Conservation (phyloP, 2,888 invertebrate species). For the Clusia tigrina region DNA sequence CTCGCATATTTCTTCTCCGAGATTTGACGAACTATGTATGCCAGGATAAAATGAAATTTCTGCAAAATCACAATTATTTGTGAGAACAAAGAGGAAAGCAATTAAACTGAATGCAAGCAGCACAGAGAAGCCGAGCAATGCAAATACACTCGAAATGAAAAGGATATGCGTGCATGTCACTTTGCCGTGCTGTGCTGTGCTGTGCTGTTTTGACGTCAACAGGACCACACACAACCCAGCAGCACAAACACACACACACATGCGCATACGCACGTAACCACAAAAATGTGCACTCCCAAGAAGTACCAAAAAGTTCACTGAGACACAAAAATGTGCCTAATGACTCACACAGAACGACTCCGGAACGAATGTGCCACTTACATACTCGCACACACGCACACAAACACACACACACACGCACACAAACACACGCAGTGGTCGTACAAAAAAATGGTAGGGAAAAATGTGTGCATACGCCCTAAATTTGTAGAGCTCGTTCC, state of each 20-base stretch:
- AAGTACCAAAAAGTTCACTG: not conserved
- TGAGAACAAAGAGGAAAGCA: too few relatives aligned
- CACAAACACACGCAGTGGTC: not conserved
- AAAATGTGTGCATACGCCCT: not conserved
- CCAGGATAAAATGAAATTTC: too few relatives aligned
- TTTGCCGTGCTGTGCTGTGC: too few relatives aligned
- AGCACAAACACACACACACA: not conserved
- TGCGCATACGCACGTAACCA: not conserved
- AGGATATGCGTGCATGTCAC: too few relatives aligned
- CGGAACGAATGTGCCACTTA: not conserved
- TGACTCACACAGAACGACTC: not conserved
- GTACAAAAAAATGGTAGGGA: not conserved
- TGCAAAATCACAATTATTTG: too few relatives aligned
- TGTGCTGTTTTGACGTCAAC: too few relatives aligned
- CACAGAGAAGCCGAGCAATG: too few relatives aligned
- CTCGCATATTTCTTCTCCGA: too few relatives aligned
- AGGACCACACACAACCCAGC: not conserved
- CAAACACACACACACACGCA: slow-evolving; percentile 2
- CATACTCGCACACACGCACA: not conserved
- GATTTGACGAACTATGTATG: too few relatives aligned
- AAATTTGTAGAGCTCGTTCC: too few relatives aligned
- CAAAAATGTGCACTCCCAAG: not conserved
- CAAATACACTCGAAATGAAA: too few relatives aligned
- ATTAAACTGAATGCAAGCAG: too few relatives aligned
- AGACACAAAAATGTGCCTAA: not conserved